These are phyloP conservation scores for Microcebus griseorufus DNA, from an alignment of 2,113 vertebrate species.

Conservation along the genomic window DNA sequence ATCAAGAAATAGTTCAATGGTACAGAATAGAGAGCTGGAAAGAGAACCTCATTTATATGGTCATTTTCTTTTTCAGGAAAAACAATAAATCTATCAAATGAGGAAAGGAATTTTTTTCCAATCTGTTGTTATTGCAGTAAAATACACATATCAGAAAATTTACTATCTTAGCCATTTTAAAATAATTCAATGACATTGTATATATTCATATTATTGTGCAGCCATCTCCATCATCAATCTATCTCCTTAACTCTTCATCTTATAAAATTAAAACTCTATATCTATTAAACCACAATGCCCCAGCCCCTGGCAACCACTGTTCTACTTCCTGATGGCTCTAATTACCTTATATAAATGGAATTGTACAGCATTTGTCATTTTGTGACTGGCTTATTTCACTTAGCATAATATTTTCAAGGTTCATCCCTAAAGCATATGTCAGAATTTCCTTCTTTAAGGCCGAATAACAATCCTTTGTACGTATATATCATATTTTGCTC, in stretches of 20 bases:
- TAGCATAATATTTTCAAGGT: not conserved
- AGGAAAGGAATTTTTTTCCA: not conserved
- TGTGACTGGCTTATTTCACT: not conserved
- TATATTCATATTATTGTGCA: not conserved
- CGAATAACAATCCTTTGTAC: not conserved
- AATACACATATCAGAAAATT: not conserved
- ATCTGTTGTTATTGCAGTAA: not conserved
- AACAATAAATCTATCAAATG: not conserved
- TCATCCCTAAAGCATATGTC: not conserved
- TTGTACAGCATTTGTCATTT: not conserved
- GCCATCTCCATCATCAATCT: not conserved
- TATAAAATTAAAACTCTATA: not conserved
- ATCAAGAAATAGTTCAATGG: not conserved
- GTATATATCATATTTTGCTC: not conserved
- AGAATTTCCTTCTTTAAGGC: not conserved
- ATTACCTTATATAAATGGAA: not conserved
- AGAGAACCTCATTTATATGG: not conserved
- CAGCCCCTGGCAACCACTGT: not conserved
- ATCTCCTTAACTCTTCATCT: not conserved
- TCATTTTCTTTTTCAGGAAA: constrained; percentile 33
- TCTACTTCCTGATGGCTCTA: not conserved
- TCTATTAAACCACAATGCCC: not conserved
- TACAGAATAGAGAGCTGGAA: not conserved
- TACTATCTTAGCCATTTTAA: not conserved
- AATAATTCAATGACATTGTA: not conserved